Base-by-base conservation (phyloP, 30 jellyfish, hydroid and myxozoan species). In the Rhopilema esculentum region DNA sequence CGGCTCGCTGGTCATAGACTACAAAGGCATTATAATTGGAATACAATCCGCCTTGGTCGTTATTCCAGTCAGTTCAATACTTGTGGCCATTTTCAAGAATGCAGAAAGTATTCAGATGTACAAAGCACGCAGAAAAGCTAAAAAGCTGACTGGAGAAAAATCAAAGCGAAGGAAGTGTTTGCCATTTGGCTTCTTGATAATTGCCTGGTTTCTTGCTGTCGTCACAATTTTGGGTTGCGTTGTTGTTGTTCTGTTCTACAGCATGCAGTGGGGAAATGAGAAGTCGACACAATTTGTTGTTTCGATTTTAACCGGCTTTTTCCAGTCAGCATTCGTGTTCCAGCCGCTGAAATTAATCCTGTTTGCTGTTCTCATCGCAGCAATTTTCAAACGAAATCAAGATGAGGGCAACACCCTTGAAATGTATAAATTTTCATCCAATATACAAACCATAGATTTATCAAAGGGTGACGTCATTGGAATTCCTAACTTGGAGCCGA, bases 191-290 rank as follows among this genome's bases (percentile, higher is more conserved):
- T 72, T 81, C 33, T 67, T 69, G 16, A 75, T 76, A 8, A 30
- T 91, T 21, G 92, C 97, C 48, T 92, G 94, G 93, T 66, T 76
- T 32, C 57, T 92, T 32, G 72, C 89, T 0, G 74, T 92, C 66
- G n/a, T 30, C 28, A 75, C 83, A 21, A 57, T 76, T 61, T 68
- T 70, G 2, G 84, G 89, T 15, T 86, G 92, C 4, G 17, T 88
- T 40, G 33, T 82, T 50, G 81, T 92, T 22, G 83, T 85, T 78
- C 64, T 92, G 49, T 85, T 92, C 81, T 92, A 92, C 91, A 86
- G 97, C 87, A 87, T 92, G 96, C 91, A 70, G 80, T 92, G 98
- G 98, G 98, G 98, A 25, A 69, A 75, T 27, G 88, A 31, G 18
- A 92, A 92, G 61, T 92, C 98, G 21, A 66, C 66, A 20, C 92